Conservation (phyloP, 2,888 invertebrate genomes). For the Trissolcus japonicus region DNA sequence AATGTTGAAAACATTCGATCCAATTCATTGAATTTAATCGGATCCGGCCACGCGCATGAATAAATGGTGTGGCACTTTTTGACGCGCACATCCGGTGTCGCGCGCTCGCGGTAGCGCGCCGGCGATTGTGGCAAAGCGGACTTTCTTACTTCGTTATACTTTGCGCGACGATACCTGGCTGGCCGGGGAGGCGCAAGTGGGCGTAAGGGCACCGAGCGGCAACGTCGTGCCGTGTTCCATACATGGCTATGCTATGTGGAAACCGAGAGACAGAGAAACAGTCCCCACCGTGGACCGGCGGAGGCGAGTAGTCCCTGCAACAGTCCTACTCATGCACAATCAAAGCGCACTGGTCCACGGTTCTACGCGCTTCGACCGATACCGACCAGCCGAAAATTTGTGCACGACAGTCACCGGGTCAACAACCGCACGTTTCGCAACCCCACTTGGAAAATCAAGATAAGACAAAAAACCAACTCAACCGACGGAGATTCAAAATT, state of each 20-base stretch:
- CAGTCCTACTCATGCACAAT: constrained; percentile 56
- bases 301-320: constrained; percentile 65
- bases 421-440: neutral
- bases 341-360: constrained; percentile 55
- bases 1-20: neutral
- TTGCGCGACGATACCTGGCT: constrained; percentile 57
- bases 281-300: constrained; percentile 63
- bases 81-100: constrained; percentile 46
- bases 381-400: neutral
- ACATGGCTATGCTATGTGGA: constrained; percentile 76
- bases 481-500: too few relatives aligned
- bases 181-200: constrained; percentile 61
- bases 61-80: constrained; percentile 30
- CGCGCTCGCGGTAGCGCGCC: constrained; percentile 31
- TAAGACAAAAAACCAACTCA: too few relatives aligned
- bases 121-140: constrained; percentile 3
- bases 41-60: constrained; percentile 5
- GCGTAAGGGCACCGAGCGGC: constrained; percentile 67
- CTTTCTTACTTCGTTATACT: constrained; percentile 45
- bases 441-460: neutral
- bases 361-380: constrained; percentile 17
- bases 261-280: constrained; percentile 69
- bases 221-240: constrained; percentile 73
- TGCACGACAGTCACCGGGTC: neutral
- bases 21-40: neutral